Evolutionary conservation across 2,797 vertebrate genomes (phyloP).

Genomic region (Anniella stebbinsi): DNA sequence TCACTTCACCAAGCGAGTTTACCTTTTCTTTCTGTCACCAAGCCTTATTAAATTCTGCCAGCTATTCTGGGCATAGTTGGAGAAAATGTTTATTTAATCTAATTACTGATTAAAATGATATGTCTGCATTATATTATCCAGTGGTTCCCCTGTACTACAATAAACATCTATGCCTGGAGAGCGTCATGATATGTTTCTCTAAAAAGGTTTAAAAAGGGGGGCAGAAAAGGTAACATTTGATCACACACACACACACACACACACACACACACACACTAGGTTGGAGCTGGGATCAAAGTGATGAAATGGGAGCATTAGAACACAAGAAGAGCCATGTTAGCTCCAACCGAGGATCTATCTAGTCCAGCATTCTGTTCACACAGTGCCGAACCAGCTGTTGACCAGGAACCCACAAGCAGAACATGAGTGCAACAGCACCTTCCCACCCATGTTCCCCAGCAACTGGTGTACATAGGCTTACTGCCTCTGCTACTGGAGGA

Average conservation of each 20-base stretch:
- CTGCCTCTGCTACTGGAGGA: no score
- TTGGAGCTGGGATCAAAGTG: neutral
- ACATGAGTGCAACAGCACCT: no score
- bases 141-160: neutral
- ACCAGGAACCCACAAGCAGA: no score
- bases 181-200: neutral
- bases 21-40: conserved; percentile 4
- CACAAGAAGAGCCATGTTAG: no score
- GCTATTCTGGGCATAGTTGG: neutral
- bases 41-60: conserved; percentile 15
- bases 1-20: neutral
- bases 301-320: no score
- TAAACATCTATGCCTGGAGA: conserved; percentile 4
- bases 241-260: neutral
- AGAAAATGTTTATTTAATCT: conserved; percentile 17
- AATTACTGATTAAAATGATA: conserved; percentile 36
- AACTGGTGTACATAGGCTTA: no score
- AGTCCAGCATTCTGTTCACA: no score
- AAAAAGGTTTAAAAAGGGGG: neutral
- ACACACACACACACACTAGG: neutral
- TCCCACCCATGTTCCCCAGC: no score
- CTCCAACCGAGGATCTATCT: no score
- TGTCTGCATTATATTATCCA: neutral
- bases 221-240: neutral
- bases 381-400: no score